Base-by-base conservation (phyloP, 2,797 vertebrate species). In the Sebastes itinus region DNA sequence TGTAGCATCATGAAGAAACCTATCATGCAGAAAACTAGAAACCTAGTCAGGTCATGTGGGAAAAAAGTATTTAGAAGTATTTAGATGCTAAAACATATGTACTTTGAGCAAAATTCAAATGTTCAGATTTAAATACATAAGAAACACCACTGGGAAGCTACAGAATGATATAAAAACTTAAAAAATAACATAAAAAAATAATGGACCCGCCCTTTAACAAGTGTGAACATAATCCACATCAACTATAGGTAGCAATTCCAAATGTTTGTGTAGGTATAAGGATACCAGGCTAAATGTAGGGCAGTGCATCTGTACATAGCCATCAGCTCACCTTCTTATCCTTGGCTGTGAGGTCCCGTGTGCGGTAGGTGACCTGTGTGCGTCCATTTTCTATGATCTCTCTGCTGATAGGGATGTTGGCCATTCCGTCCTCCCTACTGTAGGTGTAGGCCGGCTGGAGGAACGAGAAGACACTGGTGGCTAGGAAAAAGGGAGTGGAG, bases 391-490 rank as follows among this genome's bases (percentile, higher is more conserved):
- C 97, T 0, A 97, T 88, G 87, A 99, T 97, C 88, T 97, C 97
- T 77, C 98, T 94, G 60, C 89, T 72, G 27, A 99, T 93, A 0
- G 97, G 97, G 84, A 99, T 98, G 78, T 96, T 97, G 69, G 96
- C 98, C 82, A 98, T 38, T 1, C 95, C 95, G 0, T 99, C 98
- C 70, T 95, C 94, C 2, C 96, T 94, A 87, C 94, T 97, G 95
- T 96, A 97, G 2, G 92, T 94, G 89, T 97, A 99, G 33, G 96
- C 93, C 0, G 98, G 96, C 91, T 98, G 97, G 72, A 97, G 93
- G 91, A 99, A 99, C 3, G 96, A 96, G 90, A 99, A 96, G 72
- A 99, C 83, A n/a, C 97, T 98, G 66, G 96, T 95, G 86, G 98
- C 98, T 99, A 91, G 16, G 64, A 27, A 72, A 52, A 49, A 27